Evolutionary conservation across 2,888 invertebrate genomes (phyloP).

Genomic region (Eustalomyia histrio): DNA sequence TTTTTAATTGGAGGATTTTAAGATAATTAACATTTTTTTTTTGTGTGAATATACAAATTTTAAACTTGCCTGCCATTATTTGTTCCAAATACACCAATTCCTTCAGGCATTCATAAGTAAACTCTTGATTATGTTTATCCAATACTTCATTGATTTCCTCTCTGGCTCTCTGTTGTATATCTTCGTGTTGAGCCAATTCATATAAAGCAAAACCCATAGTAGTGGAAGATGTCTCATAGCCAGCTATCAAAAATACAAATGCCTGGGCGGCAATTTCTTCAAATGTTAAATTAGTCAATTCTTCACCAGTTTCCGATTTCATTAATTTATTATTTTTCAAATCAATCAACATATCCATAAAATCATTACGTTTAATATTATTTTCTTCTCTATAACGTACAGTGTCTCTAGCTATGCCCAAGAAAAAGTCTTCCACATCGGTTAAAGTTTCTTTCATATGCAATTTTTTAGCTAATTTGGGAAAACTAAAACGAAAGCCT

Average conservation of each 20-base stretch:
- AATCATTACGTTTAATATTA: slow-evolving; percentile 79
- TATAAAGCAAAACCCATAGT: slow-evolving; percentile 81
- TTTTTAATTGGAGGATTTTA: too few relatives aligned
- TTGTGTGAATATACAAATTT: too few relatives aligned
- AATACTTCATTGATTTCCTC: slow-evolving; percentile 76
- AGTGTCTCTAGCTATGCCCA: slow-evolving; percentile 75
- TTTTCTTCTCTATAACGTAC: slow-evolving; percentile 75
- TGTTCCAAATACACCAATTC: slow-evolving; percentile 74
- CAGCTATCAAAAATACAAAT: slow-evolving; percentile 78
- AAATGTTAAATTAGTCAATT: slow-evolving; percentile 63
- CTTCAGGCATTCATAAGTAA: slow-evolving; percentile 71
- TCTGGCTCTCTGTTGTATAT: slow-evolving; percentile 79
- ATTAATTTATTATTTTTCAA: slow-evolving; percentile 68
- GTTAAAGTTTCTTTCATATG: slow-evolving; percentile 62
- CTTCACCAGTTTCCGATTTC: slow-evolving; percentile 39
- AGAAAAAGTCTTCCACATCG: slow-evolving; percentile 71
- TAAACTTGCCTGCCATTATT: slow-evolving; percentile 72
- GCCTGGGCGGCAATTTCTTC: slow-evolving; percentile 76
- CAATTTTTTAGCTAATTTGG: slow-evolving; percentile 61
- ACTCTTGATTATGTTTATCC: slow-evolving; percentile 66
- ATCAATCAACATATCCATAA: slow-evolving; percentile 80
- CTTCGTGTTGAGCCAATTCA: slow-evolving; percentile 73
- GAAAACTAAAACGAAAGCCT: slow-evolving; percentile 52
- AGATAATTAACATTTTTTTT: too few relatives aligned
- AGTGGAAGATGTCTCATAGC: slow-evolving; percentile 84